A percentile compares a stretch with the other conserved stretches of the same genome.
Evolutionary conservation across 2,888 invertebrate species (phyloP).

Genomic region (Platypus cylindrus): DNA sequence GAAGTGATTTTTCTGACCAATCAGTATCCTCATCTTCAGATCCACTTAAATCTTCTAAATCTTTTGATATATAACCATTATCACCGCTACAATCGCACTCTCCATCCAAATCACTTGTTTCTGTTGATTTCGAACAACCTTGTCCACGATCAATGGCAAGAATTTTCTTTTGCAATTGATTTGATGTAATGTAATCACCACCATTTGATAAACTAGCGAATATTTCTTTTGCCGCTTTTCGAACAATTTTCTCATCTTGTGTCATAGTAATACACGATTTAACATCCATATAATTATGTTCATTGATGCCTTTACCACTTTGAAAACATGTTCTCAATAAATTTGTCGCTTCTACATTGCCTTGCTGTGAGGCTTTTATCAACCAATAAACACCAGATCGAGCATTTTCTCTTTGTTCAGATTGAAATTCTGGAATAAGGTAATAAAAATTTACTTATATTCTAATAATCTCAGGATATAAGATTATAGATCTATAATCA

Average conservation of each 20-base stretch:
- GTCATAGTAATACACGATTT: constrained; percentile 72
- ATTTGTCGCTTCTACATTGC: constrained; percentile 74
- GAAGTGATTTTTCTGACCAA: constrained; percentile 33
- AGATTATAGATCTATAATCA: neutral
- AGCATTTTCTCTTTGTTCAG: constrained; percentile 62
- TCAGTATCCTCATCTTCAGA: constrained; percentile 34
- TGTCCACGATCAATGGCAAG: constrained; percentile 45
- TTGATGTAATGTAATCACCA: constrained; percentile 75
- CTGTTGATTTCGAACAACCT: constrained; percentile 18
- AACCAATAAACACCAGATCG: constrained; percentile 81
- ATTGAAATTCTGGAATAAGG: constrained; percentile 33
- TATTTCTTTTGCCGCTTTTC: constrained; percentile 75
- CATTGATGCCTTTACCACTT: constrained; percentile 59
- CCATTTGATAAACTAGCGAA: constrained; percentile 80
- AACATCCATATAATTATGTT: constrained; percentile 60
- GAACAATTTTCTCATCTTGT: constrained; percentile 73
- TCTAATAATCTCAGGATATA: neutral
- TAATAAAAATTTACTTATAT: too few species aligned
- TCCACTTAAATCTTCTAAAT: constrained; percentile 25
- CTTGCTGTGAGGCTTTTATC: constrained; percentile 86
- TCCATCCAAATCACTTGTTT: constrained; percentile 16
- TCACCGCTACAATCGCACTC: constrained; percentile 16
- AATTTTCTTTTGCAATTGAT: constrained; percentile 65
- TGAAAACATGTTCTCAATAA: constrained; percentile 62
- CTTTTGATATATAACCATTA: constrained; percentile 27